Evolutionary conservation across 1,140 invertebrate species (phyloP), one percentile per base, ranked within the genome.

Genomic region (Penaeus indicus): DNA sequence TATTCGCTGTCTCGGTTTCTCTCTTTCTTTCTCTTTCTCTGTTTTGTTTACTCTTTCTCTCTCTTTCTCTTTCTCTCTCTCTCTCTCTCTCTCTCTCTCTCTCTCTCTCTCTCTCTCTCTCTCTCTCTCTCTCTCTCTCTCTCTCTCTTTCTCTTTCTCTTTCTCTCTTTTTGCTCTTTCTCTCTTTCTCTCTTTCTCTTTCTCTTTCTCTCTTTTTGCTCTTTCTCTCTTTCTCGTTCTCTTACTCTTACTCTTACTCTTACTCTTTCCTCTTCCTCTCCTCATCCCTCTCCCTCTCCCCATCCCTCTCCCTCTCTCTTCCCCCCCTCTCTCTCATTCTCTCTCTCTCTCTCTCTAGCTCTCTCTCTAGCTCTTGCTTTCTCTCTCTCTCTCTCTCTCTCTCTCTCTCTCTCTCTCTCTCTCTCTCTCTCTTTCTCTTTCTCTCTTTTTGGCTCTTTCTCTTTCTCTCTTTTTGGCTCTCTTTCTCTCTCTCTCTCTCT

Each of bases 401-500:
- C 27, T 81, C 32, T 81, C 16, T 61, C 19, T 81, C 27, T 80
- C 25, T 80, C 27, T 47, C 25, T 80, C 27, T 47, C 25, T 78
- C 22, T 78, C 22, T 77, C 64, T 67, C 64, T 67, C 64, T 67
- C 64, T 25, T 7, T 25, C 64, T 25, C 25, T 62, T 38, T 62
- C 27, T 21, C 27, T 67, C 16, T 32, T 19, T n/a, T 67, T 16
- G 10, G 1, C 11, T 3, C 27, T 25, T 1, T 42, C 27, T 84
- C 64, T 84, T 8, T 72, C 4, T 47, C 38, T 84, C 42, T 42
- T 32, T 69, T 18, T 84, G 3, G 3, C 47, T 72, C 64, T 72
- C 25, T 72, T 11, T 72, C 38, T 85, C 38, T 85, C 63, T 85
- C 32, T 85, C 67, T 72, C 83, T 85, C 32, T 47, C 38, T 85